phyloP scores from a whole-genome alignment of 1,140 invertebrate genomes.

The Macrocentrus cingulum region DNA sequence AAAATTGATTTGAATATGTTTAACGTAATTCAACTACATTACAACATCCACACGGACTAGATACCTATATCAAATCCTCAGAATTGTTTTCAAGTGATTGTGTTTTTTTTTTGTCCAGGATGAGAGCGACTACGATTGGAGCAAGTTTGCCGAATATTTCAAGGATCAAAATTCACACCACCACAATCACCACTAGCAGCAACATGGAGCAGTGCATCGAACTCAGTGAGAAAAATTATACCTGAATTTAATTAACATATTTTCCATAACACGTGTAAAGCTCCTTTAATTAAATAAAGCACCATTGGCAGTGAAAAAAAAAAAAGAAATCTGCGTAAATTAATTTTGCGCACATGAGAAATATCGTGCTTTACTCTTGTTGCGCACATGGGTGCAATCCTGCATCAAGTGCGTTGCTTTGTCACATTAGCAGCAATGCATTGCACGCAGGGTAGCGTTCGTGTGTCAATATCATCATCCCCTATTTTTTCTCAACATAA shows the following conservation, averaged over 20 bases:
- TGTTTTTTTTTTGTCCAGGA: slow-evolving; percentile 40
- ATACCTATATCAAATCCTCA: too few species aligned
- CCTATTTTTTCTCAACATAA: neutral
- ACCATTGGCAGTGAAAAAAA: slow-evolving; percentile 13
- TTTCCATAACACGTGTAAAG: slow-evolving; percentile 17
- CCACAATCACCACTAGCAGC: slow-evolving; percentile 40
- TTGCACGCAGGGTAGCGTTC: slow-evolving; percentile 58
- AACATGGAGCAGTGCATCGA: neutral
- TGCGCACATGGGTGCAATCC: slow-evolving; percentile 52
- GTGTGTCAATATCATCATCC: slow-evolving; percentile 45
- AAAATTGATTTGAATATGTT: too few species aligned
- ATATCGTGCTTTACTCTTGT: neutral
- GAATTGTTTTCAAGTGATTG: too few species aligned
- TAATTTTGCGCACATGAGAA: too few species aligned
- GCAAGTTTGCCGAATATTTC: slow-evolving; percentile 36
- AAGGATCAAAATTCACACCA: slow-evolving; percentile 43
- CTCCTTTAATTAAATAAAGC: slow-evolving; percentile 26
- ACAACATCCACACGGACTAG: too few species aligned
- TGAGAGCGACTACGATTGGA: too few species aligned
- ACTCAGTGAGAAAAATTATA: neutral
- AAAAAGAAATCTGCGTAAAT: too few species aligned
- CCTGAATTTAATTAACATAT: slow-evolving; percentile 9
- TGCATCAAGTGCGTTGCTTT: slow-evolving; percentile 60
- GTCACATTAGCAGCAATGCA: slow-evolving; percentile 51
- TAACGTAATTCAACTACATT: too few species aligned